Percentiles rank a stretch among this genome's conserved stretches.
Evolutionary conservation across 92 coral and sea anemone species (phyloP).

Genomic region (Porites rus): DNA sequence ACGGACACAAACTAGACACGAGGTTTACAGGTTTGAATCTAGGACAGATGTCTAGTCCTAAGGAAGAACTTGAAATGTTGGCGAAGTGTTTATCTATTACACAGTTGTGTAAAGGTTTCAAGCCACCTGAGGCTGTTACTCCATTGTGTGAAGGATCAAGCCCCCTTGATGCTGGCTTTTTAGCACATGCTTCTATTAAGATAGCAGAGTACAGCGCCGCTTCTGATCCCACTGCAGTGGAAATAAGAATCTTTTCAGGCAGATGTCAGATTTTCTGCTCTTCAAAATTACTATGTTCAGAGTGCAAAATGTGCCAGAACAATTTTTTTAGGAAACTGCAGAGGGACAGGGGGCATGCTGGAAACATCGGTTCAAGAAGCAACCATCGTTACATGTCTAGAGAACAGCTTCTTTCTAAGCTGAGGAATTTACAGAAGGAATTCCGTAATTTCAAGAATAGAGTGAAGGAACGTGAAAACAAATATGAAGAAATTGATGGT

Average conservation of each 20-base stretch:
- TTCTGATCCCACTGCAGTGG: neutral
- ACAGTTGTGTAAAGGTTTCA: constrained; percentile 1
- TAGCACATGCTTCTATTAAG: neutral
- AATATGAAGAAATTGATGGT: neutral
- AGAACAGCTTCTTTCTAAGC: neutral
- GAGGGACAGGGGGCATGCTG: neutral
- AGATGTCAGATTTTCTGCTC: neutral
- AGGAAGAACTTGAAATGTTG: neutral
- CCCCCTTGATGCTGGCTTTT: neutral
- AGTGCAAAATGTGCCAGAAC: neutral
- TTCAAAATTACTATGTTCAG: neutral
- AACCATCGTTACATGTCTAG: constrained; percentile 2
- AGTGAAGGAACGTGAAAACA: neutral
- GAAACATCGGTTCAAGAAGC: neutral
- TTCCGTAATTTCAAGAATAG: neutral
- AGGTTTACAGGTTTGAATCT: neutral
- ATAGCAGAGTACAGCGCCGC: neutral
- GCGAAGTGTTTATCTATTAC: neutral
- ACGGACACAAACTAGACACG: neutral
- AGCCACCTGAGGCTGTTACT: neutral
- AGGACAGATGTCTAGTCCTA: neutral
- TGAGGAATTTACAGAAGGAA: neutral
- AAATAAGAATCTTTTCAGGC: neutral
- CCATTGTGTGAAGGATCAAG: neutral
- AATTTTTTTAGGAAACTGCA: neutral